phyloP scores from a whole-genome alignment of 37 sponge, comb jelly and placozoan species.

The Diacarnus erythraeanus region DNA sequence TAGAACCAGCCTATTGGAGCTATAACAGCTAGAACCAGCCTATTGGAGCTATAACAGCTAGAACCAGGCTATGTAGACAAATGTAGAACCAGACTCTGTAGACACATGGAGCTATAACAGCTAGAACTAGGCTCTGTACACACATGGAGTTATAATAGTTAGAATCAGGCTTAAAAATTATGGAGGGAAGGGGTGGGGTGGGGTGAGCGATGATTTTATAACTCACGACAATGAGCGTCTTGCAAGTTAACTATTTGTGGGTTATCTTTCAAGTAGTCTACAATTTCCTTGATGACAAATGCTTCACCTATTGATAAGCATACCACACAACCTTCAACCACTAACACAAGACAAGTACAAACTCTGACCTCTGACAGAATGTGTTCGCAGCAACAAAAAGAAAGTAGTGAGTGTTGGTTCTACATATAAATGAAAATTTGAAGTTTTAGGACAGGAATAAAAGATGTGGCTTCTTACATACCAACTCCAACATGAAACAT shows the following conservation, averaged over 20 bases:
- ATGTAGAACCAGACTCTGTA: no score
- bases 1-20: no score
- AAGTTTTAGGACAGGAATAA: background rate
- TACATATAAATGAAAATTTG: background rate
- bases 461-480: constrained; percentile 5
- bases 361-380: background rate
- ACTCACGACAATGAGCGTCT: constrained; percentile 50
- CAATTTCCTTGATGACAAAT: constrained; percentile 39
- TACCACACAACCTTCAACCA: background rate
- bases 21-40: no score
- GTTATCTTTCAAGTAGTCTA: constrained; percentile 49
- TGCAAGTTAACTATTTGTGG: constrained; percentile 23
- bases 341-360: background rate
- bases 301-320: constrained; percentile 37
- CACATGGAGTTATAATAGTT: no score
- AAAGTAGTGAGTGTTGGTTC: constrained; percentile 58
- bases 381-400: constrained; percentile 10
- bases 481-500: constrained; percentile 48
- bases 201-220: background rate
- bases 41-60: no score
- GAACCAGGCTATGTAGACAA: no score
- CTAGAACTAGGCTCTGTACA: no score
- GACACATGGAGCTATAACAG: no score
- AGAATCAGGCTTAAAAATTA: no score
- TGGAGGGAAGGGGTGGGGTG: no score